Conservation (phyloP, 2,113 vertebrate genomes). For the Oreocharis arfaki region DNA sequence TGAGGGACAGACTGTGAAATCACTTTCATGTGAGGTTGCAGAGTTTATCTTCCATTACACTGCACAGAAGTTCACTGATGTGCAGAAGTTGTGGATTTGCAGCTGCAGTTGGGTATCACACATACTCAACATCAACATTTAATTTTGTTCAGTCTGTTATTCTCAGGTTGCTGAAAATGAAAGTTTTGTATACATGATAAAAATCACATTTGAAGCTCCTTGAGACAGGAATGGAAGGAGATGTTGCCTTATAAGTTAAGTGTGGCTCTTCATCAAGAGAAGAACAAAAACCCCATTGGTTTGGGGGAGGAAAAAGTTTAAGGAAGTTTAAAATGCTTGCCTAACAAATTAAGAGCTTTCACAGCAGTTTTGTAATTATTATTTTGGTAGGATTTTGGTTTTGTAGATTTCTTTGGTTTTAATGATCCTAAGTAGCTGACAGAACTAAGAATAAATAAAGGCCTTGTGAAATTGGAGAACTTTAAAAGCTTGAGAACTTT, state of each 20-base stretch:
- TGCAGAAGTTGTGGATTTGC: background rate
- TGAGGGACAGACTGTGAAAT: background rate
- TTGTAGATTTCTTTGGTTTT: background rate
- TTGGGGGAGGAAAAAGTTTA: rapidly evolving
- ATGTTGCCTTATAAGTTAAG: background rate
- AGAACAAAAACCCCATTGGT: background rate
- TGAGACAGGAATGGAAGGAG: background rate
- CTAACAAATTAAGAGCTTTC: background rate
- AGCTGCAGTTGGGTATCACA: background rate
- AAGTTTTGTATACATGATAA: background rate
- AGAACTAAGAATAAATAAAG: background rate
- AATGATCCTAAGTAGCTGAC: background rate
- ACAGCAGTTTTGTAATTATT: background rate
- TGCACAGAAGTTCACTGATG: background rate
- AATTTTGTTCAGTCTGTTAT: background rate
- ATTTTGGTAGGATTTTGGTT: background rate
- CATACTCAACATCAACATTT: background rate
- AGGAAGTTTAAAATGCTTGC: background rate
- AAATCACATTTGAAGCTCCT: background rate
- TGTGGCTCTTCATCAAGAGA: background rate
- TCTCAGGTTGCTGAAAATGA: background rate
- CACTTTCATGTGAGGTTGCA: background rate
- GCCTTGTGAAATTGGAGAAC: background rate
- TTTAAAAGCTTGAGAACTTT: background rate
- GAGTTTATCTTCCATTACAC: rapidly evolving